These are phyloP conservation scores for Chrysoperla carnea DNA, from an alignment of 1,140 invertebrate species.

Conservation along the genomic window DNA sequence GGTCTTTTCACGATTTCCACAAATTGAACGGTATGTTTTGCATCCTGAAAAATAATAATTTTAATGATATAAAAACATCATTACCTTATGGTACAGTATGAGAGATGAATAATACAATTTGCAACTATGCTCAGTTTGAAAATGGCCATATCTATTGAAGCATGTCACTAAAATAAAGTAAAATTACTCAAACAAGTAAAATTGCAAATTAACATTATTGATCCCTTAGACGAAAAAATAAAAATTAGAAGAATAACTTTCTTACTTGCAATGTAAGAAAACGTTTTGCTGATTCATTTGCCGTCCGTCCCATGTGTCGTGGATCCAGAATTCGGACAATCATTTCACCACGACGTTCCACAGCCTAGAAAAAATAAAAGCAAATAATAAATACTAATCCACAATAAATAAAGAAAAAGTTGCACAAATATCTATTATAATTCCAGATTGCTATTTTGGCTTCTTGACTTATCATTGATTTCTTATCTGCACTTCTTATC, in stretches of 20 bases:
- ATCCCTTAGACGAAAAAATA: too few species aligned
- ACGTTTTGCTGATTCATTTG: constrained; percentile 65
- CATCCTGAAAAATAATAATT: constrained; percentile 35
- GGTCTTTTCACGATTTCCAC: constrained; percentile 99
- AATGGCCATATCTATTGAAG: too few species aligned
- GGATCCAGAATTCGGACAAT: constrained; percentile 79
- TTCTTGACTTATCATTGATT: too few species aligned
- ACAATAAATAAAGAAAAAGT: too few species aligned
- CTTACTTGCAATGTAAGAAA: constrained; percentile 33
- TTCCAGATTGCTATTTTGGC: too few species aligned
- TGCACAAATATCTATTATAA: too few species aligned
- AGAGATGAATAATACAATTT: too few species aligned
- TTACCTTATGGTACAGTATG: too few species aligned
- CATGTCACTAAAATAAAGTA: background rate
- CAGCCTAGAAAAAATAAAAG: constrained; percentile 33
- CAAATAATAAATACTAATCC: background rate
- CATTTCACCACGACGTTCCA: constrained; percentile 85
- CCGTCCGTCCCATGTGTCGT: constrained; percentile 63
- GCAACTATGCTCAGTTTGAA: too few species aligned
- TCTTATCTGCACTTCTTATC: too few species aligned
- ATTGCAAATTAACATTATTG: too few species aligned
- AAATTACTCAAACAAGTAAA: too few species aligned
- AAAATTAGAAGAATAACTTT: background rate
- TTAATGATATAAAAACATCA: background rate
- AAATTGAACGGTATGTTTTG: constrained; percentile 72